These are phyloP conservation scores for Siderastrea siderea DNA, from an alignment of 92 coral and sea anemone species.

Conservation along the genomic window DNA sequence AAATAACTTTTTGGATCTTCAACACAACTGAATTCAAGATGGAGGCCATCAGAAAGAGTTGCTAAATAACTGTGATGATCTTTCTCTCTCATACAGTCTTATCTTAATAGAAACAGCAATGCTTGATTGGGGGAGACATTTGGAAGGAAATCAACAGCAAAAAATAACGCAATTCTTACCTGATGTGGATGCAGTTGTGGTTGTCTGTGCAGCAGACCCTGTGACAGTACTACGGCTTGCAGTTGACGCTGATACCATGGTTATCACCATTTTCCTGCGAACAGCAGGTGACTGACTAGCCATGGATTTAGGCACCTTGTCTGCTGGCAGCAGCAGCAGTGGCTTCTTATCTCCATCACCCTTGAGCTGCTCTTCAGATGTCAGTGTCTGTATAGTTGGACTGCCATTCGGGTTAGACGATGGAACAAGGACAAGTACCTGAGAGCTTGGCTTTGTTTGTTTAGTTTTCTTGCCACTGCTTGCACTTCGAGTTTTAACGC, in stretches of 20 bases:
- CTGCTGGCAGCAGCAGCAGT: conserved; percentile 32
- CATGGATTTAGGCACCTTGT: conserved; percentile 43
- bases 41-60: too few species aligned
- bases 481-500: conserved; percentile 19
- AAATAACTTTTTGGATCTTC: too few species aligned
- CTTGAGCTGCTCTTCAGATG: conserved; percentile 37
- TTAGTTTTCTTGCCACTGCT: conserved; percentile 15
- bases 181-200: conserved; percentile 21
- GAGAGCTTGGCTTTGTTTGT: conserved; percentile 14
- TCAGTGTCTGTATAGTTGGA: conserved; percentile 45
- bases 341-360: conserved; percentile 36
- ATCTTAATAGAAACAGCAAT: too few species aligned
- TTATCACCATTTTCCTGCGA: conserved; percentile 47
- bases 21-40: too few species aligned
- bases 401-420: conserved; percentile 25
- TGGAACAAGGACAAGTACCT: conserved; percentile 39
- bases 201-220: not conserved
- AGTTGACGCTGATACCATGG: conserved; percentile 23
- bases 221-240: not conserved
- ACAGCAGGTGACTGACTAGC: conserved; percentile 36
- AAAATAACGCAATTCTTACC: not conserved
- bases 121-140: too few species aligned
- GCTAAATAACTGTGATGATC: too few species aligned
- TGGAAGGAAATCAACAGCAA: too few species aligned
- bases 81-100: too few species aligned